Percentiles rank a stretch among this genome's conserved stretches.
phyloP scores from a whole-genome alignment of 2,113 vertebrate species.

The Coptodon bakossiorum region DNA sequence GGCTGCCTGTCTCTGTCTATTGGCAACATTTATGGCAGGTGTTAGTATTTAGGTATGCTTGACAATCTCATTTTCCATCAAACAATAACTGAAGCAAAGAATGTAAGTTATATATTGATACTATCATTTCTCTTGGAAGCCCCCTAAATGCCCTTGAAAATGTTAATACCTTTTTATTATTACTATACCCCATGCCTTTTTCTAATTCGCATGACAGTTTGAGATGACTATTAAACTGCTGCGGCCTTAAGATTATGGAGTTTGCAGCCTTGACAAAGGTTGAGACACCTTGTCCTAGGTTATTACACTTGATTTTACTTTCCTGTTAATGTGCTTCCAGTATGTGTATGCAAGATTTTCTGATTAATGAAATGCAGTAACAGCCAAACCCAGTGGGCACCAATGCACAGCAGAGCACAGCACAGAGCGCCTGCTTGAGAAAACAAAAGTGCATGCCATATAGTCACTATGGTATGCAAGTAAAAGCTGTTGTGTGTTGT shows the following conservation, averaged over 20 bases:
- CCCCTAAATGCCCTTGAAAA: background rate
- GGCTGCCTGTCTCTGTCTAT: background rate
- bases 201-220: background rate
- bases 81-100: background rate
- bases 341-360: background rate
- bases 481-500: constrained; percentile 18
- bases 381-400: background rate
- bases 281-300: background rate
- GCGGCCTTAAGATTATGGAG: background rate
- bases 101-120: background rate
- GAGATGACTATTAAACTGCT: background rate
- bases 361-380: background rate
- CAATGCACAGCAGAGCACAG: background rate
- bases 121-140: background rate
- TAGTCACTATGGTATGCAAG: constrained; percentile 6
- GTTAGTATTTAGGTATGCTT: background rate
- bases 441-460: constrained; percentile 27
- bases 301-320: background rate
- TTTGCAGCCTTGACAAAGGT: background rate
- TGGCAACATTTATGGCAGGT: background rate
- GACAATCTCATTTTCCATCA: background rate
- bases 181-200: background rate
- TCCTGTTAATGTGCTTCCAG: background rate
- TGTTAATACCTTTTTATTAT: background rate
- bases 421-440: background rate